These are phyloP conservation scores for Dolichoris vasculosae DNA, from an alignment of 1,140 invertebrate genomes.

Conservation along the genomic window DNA sequence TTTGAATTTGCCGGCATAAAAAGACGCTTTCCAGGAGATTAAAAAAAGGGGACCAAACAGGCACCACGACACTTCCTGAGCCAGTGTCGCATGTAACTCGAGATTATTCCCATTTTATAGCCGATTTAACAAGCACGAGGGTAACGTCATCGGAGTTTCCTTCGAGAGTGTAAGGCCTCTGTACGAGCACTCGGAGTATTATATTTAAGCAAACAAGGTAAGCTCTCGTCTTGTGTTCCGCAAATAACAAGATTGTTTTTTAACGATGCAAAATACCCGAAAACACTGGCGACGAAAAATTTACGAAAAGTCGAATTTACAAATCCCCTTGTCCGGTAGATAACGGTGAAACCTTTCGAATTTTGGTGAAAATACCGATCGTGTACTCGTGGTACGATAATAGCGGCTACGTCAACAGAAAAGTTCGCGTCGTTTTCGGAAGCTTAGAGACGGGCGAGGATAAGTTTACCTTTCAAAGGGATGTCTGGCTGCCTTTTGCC, in stretches of 20 bases:
- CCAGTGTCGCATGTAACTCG: constrained; percentile 61
- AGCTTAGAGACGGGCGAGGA: neutral
- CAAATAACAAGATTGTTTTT: constrained; percentile 7
- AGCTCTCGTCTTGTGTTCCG: neutral
- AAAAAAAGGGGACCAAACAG: constrained; percentile 49
- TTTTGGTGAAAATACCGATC: neutral
- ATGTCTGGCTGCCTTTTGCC: neutral
- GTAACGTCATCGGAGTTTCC: constrained; percentile 35
- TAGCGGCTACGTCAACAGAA: neutral
- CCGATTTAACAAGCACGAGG: constrained; percentile 65
- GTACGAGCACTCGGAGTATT: neutral
- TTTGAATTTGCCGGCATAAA: constrained; percentile 47
- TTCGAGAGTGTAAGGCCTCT: neutral
- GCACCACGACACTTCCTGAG: constrained; percentile 55
- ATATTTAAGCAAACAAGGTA: constrained; percentile 14
- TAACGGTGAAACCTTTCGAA: no score
- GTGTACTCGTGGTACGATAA: neutral
- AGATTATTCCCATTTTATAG: constrained; percentile 68
- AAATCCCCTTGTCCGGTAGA: no score
- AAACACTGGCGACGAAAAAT: neutral
- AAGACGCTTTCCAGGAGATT: constrained; percentile 52
- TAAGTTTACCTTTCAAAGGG: neutral
- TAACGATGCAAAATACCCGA: neutral
- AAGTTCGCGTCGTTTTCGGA: neutral
- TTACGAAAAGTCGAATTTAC: no score